Evolutionary conservation across 2,888 invertebrate genomes (phyloP).

Genomic region (Rhyacophila evoluta): DNA sequence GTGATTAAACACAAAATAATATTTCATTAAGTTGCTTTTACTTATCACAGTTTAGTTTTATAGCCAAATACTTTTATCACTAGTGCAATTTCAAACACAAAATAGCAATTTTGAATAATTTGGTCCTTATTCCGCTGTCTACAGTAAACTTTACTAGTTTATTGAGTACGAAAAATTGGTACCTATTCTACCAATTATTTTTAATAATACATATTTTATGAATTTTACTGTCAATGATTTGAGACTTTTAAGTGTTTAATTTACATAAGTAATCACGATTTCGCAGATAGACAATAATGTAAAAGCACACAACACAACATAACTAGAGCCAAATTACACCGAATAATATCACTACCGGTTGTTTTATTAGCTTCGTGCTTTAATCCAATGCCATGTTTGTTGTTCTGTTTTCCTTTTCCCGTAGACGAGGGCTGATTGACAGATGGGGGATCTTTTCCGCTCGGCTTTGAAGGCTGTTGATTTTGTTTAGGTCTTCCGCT

Average conservation of each 20-base stretch:
- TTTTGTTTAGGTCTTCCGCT: background rate
- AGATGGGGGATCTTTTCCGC: background rate
- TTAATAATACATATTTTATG: background rate
- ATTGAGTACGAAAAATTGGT: constrained; percentile 4
- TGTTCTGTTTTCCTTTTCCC: background rate
- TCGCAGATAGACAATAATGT: background rate
- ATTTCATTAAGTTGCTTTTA: background rate
- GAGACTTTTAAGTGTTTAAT: background rate
- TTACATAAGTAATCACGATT: background rate
- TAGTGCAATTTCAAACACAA: background rate
- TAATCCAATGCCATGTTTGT: background rate
- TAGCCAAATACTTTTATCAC: background rate
- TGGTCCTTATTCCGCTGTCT: constrained; percentile 1
- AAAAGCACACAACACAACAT: background rate
- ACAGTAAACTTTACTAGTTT: background rate
- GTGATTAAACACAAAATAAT: background rate
- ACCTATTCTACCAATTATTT: background rate
- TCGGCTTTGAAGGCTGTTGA: background rate
- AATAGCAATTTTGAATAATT: background rate
- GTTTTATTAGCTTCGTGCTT: background rate
- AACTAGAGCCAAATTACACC: background rate
- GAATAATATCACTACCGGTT: background rate
- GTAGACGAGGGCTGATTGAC: background rate
- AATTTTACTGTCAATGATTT: no score
- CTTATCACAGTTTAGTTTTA: constrained; percentile 8